Evolutionary conservation across 1,140 invertebrate genomes (phyloP).

Genomic region (Pemphigus obesinymphae): DNA sequence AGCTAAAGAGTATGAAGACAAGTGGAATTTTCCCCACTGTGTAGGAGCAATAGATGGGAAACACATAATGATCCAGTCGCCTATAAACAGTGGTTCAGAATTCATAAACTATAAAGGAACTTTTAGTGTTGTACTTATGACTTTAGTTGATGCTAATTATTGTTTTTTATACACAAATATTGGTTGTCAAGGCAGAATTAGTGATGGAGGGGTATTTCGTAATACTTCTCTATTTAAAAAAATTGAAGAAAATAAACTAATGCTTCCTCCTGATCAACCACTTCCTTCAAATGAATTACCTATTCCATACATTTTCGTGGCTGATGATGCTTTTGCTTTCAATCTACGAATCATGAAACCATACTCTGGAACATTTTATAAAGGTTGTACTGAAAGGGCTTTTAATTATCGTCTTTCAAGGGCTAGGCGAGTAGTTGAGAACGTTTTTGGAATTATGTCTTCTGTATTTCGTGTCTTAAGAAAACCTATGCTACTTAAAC

Average conservation of each 20-base stretch:
- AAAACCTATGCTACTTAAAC: too few relatives aligned
- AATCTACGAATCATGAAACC: too few relatives aligned
- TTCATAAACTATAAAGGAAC: constrained; percentile 47
- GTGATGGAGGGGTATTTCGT: constrained; percentile 50
- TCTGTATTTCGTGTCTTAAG: too few relatives aligned
- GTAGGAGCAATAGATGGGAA: constrained; percentile 49
- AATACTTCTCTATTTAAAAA: constrained; percentile 48
- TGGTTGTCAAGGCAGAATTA: constrained; percentile 46
- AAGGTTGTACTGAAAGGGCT: too few relatives aligned
- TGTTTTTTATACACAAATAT: constrained; percentile 44
- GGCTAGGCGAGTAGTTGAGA: too few relatives aligned
- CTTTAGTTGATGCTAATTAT: constrained; percentile 45
- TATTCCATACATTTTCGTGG: too few relatives aligned
- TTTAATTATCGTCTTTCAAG: too few relatives aligned
- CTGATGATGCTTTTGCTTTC: too few relatives aligned
- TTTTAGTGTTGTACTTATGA: constrained; percentile 45
- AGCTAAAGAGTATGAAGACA: not conserved
- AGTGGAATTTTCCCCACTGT: constrained; percentile 44
- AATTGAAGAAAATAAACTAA: constrained; percentile 47
- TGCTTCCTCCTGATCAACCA: constrained; percentile 48
- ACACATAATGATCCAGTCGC: constrained; percentile 45
- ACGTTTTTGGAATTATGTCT: too few relatives aligned
- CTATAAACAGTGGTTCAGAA: constrained; percentile 49
- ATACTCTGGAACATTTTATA: too few relatives aligned
- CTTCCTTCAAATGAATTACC: constrained; percentile 44